These are phyloP conservation scores for Psophia crepitans DNA, from an alignment of 2,113 vertebrate genomes.

Conservation along the genomic window DNA sequence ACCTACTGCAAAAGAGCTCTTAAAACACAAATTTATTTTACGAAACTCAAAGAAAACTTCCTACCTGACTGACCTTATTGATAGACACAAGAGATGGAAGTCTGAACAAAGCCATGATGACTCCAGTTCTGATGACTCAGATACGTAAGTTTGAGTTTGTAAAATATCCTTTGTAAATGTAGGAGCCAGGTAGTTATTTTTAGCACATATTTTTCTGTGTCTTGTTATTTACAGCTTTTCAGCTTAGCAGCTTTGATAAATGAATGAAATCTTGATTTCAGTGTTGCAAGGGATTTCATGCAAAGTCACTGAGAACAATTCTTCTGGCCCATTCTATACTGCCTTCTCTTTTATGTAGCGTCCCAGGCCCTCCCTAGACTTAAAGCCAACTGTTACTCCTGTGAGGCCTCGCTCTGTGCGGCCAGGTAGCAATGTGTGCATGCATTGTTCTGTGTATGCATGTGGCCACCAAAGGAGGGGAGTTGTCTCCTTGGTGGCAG, in stretches of 20 bases:
- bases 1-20: slow-evolving; percentile 92
- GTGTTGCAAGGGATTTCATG: background rate
- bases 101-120: slow-evolving; percentile 85
- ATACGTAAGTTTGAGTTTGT: slow-evolving; percentile 79
- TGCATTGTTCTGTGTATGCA: background rate
- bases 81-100: slow-evolving; percentile 95
- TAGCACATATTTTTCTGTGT: background rate
- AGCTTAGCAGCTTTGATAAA: background rate
- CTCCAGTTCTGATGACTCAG: slow-evolving; percentile 91
- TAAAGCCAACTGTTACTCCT: background rate
- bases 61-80: slow-evolving; percentile 93
- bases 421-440: background rate
- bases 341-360: background rate
- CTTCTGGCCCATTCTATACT: background rate
- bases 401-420: background rate
- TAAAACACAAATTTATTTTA: slow-evolving; percentile 95
- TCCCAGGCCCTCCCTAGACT: background rate
- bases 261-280: background rate
- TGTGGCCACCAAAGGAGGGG: background rate
- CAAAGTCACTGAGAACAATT: background rate
- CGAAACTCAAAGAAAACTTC: slow-evolving; percentile 93
- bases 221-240: background rate
- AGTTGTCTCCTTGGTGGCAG: background rate
- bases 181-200: background rate
- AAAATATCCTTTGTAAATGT: background rate